Evolutionary conservation across 2,888 invertebrate species (phyloP).

Genomic region (Molorchus minor): DNA sequence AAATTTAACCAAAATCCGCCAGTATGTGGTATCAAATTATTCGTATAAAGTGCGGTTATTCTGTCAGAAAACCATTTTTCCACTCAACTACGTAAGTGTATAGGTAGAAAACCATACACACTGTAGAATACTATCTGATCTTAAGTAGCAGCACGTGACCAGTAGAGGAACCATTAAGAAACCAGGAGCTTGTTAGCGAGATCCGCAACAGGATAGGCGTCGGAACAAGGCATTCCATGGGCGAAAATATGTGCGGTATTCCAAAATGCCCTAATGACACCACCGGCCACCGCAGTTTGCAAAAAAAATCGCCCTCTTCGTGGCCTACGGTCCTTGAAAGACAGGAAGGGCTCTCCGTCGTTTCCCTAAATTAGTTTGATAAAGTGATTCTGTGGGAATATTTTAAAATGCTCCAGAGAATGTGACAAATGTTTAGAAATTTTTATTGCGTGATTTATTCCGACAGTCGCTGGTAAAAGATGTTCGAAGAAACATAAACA

Average conservation of each 20-base stretch:
- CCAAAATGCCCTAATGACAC: constrained; percentile 31
- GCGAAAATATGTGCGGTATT: constrained; percentile 35
- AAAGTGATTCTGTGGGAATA: too few relatives aligned
- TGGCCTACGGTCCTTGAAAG: constrained; percentile 29
- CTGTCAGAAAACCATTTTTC: too few relatives aligned
- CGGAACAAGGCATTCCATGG: constrained; percentile 40
- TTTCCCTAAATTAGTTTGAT: too few relatives aligned
- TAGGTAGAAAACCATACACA: not conserved
- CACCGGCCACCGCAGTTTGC: constrained; percentile 33
- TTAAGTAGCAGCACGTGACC: constrained; percentile 18
- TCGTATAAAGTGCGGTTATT: too few relatives aligned
- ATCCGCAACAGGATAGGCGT: constrained; percentile 42
- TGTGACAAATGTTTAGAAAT: too few relatives aligned
- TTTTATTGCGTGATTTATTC: too few relatives aligned
- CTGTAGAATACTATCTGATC: not conserved
- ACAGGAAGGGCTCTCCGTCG: constrained; percentile 33
- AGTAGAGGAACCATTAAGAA: constrained; percentile 8
- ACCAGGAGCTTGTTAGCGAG: constrained; percentile 46
- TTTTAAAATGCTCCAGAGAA: too few relatives aligned
- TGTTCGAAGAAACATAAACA: too few relatives aligned
- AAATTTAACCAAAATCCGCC: too few relatives aligned
- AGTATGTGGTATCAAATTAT: too few relatives aligned
- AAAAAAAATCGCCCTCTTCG: constrained; percentile 40
- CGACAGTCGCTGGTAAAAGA: too few relatives aligned
- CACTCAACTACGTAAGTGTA: not conserved